Percentiles rank a stretch among this genome's conserved stretches.
phyloP scores from a whole-genome alignment of 2,888 invertebrate genomes.

The Ochlodes sylvanus region DNA sequence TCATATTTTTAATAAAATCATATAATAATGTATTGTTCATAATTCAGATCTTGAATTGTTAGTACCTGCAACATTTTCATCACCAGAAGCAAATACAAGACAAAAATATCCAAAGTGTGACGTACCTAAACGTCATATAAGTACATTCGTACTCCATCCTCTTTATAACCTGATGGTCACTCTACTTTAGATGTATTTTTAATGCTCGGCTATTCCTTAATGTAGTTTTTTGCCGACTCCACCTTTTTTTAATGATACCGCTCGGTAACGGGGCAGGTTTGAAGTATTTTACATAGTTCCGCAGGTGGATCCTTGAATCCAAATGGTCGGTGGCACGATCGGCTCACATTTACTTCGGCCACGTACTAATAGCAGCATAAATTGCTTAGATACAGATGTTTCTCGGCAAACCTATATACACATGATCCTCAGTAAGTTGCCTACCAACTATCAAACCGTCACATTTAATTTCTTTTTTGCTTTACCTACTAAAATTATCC shows the following conservation, averaged over 20 bases:
- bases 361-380: not conserved
- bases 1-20: no score
- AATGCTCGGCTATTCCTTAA: constrained; percentile 62
- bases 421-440: no score
- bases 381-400: not conserved
- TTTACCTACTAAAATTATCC: no score
- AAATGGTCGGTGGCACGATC: not conserved
- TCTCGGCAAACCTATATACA: not conserved
- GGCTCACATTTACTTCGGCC: not conserved
- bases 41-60: no score
- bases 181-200: constrained; percentile 64
- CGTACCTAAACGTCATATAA: no score
- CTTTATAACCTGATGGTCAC: constrained; percentile 16
- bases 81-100: no score
- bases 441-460: no score
- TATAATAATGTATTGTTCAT: no score
- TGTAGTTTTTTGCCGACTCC: constrained; percentile 46
- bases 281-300: constrained; percentile 37
- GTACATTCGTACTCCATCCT: no score
- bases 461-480: no score
- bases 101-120: no score
- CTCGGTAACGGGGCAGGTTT: constrained; percentile 39
- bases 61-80: no score
- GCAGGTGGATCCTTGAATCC: constrained; percentile 36
- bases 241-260: constrained; percentile 47